phyloP scores from a whole-genome alignment of 2,797 vertebrate genomes.

The Spizella passerina region DNA sequence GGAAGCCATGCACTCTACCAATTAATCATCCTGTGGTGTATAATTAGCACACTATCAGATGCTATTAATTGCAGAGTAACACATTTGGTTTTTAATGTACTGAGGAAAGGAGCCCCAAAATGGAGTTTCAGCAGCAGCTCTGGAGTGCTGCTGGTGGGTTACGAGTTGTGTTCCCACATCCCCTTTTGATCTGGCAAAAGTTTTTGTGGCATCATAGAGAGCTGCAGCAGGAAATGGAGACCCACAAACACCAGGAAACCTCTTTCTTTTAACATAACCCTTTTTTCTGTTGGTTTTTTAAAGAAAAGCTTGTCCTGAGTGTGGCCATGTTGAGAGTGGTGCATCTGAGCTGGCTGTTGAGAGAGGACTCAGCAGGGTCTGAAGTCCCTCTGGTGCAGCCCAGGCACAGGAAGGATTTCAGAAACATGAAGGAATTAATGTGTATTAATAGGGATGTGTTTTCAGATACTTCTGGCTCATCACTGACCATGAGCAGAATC shows the following conservation, averaged over 20 bases:
- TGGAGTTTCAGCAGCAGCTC: neutral
- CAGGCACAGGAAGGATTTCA: neutral
- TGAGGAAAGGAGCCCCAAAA: neutral
- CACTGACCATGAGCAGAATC: neutral
- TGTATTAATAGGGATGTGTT: neutral
- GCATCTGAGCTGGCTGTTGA: neutral
- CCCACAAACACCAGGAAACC: rapidly evolving
- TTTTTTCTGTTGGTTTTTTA: neutral
- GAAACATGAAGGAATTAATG: neutral
- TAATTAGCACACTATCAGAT: neutral
- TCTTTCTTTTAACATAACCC: neutral
- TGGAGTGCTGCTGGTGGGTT: neutral
- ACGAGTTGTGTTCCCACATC: neutral
- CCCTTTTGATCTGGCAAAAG: neutral
- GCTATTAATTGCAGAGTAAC: neutral
- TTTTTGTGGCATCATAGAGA: neutral
- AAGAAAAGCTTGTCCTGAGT: neutral
- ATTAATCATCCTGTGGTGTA: neutral
- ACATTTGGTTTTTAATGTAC: neutral
- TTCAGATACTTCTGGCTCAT: neutral
- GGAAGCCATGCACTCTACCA: neutral
- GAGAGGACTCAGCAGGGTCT: neutral
- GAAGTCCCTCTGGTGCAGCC: neutral
- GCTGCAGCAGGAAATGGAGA: neutral
- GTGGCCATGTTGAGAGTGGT: neutral